A percentile compares a stretch with the other conserved stretches of the same genome.
Evolutionary conservation across 1,140 invertebrate species (phyloP).

Genomic region (Triops cancriformis): DNA sequence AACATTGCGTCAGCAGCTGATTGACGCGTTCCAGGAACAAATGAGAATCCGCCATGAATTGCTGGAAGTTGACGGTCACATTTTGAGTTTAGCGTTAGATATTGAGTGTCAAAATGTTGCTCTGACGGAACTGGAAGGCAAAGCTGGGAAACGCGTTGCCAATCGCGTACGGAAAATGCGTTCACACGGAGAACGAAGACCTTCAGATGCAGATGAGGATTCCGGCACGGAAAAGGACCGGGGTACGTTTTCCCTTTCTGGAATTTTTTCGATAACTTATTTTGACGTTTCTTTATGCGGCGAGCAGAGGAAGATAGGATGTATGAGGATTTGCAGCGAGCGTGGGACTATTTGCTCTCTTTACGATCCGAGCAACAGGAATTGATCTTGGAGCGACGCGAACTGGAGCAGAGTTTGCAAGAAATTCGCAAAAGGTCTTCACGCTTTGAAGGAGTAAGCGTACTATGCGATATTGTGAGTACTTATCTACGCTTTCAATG

Average conservation of each 20-base stretch:
- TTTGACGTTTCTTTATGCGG: not conserved
- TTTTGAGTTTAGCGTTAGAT: conserved; percentile 71
- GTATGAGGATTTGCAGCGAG: conserved; percentile 65
- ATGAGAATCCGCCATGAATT: conserved; percentile 68
- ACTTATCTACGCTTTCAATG: conserved; percentile 3
- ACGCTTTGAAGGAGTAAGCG: conserved; percentile 66
- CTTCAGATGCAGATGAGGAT: conserved; percentile 30
- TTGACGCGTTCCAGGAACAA: conserved; percentile 79
- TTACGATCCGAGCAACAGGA: conserved; percentile 76
- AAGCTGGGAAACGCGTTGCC: conserved; percentile 32
- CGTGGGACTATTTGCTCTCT: conserved; percentile 70
- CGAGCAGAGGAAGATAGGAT: conserved; percentile 44
- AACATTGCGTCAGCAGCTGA: conserved; percentile 67
- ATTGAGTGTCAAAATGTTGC: conserved; percentile 74
- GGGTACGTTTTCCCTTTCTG: conserved; percentile 26
- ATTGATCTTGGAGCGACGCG: conserved; percentile 60
- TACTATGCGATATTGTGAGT: conserved; percentile 22
- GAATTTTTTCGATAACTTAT: not conserved
- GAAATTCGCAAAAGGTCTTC: conserved; percentile 61
- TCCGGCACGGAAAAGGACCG: conserved; percentile 30
- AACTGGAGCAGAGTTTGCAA: conserved; percentile 69
- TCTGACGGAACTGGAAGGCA: conserved; percentile 73
- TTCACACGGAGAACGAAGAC: conserved; percentile 23
- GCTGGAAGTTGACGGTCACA: conserved; percentile 76
- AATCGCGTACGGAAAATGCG: conserved; percentile 16